Evolutionary conservation across 92 coral and sea anemone species (phyloP).

Genomic region (Desmophyllum pertusum): DNA sequence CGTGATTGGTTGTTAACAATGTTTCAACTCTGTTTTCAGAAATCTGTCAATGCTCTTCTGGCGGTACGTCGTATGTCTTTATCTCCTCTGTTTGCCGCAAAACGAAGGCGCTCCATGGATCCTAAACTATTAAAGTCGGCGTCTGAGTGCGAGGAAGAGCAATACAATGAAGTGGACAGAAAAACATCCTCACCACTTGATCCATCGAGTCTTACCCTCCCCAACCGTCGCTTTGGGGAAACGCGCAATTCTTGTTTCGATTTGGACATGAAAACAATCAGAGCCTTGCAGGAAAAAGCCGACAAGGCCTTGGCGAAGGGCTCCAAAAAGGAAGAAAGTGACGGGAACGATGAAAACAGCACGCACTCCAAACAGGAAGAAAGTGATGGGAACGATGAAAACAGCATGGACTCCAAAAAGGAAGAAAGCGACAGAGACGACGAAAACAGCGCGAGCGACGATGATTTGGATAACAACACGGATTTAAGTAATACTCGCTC

Average conservation of each 20-base stretch:
- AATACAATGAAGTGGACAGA: conserved; percentile 17
- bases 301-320: conserved; percentile 15
- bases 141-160: conserved; percentile 39
- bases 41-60: conserved; percentile 88
- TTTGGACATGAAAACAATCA: conserved; percentile 26
- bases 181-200: conserved; percentile 33
- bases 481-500: not conserved
- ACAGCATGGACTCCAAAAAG: not conserved
- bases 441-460: not conserved
- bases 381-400: not conserved
- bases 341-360: not conserved
- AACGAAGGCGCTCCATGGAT: conserved; percentile 81
- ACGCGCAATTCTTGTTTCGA: conserved; percentile 40
- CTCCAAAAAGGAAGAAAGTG: not conserved
- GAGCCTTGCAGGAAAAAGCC: conserved; percentile 41
- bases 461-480: not conserved
- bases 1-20: no score
- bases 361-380: not conserved
- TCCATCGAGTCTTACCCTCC: conserved; percentile 11
- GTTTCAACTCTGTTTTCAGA: conserved; percentile 39
- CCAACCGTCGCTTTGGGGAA: conserved; percentile 30
- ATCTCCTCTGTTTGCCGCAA: conserved; percentile 56
- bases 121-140: conserved; percentile 50
- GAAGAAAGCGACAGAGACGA: not conserved
- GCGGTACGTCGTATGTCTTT: conserved; percentile 88